A percentile compares a stretch with the other conserved stretches of the same genome.
Conservation (phyloP, 2,113 vertebrate species). For the Gambusia holbrooki region DNA sequence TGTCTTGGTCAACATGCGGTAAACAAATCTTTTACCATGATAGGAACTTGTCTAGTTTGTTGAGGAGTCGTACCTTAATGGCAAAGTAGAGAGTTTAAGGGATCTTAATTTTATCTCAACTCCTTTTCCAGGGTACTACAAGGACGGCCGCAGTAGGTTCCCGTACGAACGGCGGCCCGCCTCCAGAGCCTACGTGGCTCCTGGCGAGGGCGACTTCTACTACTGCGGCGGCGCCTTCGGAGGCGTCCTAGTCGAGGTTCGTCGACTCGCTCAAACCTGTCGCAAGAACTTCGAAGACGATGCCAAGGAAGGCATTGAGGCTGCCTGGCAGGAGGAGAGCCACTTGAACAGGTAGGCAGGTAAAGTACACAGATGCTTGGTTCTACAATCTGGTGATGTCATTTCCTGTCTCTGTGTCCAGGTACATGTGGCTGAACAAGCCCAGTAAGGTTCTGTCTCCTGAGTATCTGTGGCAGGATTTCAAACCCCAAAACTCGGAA, state of each 20-base stretch:
- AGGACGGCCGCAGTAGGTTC: conserved; percentile 21
- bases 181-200: conserved; percentile 72
- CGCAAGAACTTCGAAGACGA: conserved; percentile 74
- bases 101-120: too few relatives aligned
- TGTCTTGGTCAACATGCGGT: too few relatives aligned
- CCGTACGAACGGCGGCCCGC: conserved; percentile 75
- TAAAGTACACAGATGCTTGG: neutral
- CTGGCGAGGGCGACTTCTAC: conserved; percentile 81
- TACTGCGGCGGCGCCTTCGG: conserved; percentile 79
- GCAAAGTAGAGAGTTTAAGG: too few relatives aligned
- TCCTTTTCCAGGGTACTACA: conserved; percentile 70
- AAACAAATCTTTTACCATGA: too few relatives aligned
- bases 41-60: neutral
- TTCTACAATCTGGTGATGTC: neutral
- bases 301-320: conserved; percentile 74
- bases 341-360: conserved; percentile 77
- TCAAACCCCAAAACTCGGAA: conserved; percentile 57
- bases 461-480: conserved; percentile 82
- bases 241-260: conserved; percentile 65
- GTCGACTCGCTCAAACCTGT: conserved; percentile 71
- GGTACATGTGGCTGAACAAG: conserved; percentile 77
- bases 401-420: conserved; percentile 36
- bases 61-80: neutral
- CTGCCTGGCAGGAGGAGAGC: conserved; percentile 84
- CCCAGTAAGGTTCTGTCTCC: conserved; percentile 83